Evolutionary conservation across 2,113 vertebrate genomes (phyloP), one percentile per base, ranked within the genome.

Genomic region (Psilopsiagon aymara): DNA sequence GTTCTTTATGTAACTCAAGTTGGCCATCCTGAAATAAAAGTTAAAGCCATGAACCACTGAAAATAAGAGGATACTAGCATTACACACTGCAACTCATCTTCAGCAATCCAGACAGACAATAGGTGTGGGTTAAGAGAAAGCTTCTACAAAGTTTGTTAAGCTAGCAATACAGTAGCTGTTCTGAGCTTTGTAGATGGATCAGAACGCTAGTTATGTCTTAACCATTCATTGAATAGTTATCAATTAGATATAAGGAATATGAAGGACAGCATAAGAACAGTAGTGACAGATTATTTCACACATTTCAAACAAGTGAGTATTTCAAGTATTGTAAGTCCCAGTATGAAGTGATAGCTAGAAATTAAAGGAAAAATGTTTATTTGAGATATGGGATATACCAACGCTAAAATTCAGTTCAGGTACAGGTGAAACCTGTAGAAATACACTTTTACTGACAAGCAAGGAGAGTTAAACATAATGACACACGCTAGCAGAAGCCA

Each of bases 1-100:
- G 98, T 99, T 99, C 97, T 99, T 99, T 82, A 99, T 99, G 94
- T 99, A 99, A 97, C 98, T 99, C 97, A 99, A 97, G 96, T 99
- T 99, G 70, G 99, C 99, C 99, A 99, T 99, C 99, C 99, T 99
- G 96, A 83, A 75, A 90, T 28, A 67, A 79, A 62, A 81, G 75
- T 57, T 75, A 53, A 84, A 86, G 43, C 23, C 7, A 9, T 66
- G 19, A 94, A 62, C 3, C 16, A 66, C n/a, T 25, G 25, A 70
- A 82, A n/a, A 15, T 25, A 27, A 92, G 33, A 79, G 0, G 1
- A 66, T 17, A 74, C 9, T 6, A 70, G 19, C 19, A 74, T 8
- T 7, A 60, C 4, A 52, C 13, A 92, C 3, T 41, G 7, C 28
- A 93, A 23, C 23, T 78, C 24, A 49, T 12, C 6, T 64, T 18